Evolutionary conservation across 1,140 invertebrate species (phyloP).

Genomic region (Meloidogyne chitwoodi): DNA sequence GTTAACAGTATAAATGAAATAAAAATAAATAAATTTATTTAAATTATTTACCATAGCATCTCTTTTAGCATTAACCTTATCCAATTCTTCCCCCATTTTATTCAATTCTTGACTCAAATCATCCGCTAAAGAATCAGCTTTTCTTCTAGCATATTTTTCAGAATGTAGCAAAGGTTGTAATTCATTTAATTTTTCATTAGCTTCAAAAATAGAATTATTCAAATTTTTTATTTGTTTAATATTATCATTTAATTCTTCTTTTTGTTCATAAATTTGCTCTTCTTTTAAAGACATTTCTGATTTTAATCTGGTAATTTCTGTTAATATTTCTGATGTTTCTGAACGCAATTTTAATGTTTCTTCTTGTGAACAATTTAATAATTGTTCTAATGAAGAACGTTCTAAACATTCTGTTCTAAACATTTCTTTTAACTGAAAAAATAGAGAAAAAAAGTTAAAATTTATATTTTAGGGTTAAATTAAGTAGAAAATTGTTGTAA

Average conservation of each 20-base stretch:
- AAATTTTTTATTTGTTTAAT: constrained; percentile 6
- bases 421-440: constrained; percentile 21
- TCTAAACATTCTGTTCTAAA: constrained; percentile 14
- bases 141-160: constrained; percentile 29
- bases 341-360: constrained; percentile 13
- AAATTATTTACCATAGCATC: constrained; percentile 49
- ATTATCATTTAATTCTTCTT: constrained; percentile 17
- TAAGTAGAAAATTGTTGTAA: too few species aligned
- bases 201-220: constrained; percentile 19
- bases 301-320: constrained; percentile 13
- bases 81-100: constrained; percentile 33
- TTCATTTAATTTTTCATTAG: constrained; percentile 26
- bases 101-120: constrained; percentile 42
- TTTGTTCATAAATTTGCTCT: constrained; percentile 14
- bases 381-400: constrained; percentile 24
- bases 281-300: constrained; percentile 20
- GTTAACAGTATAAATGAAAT: too few species aligned
- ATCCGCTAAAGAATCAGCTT: constrained; percentile 38
- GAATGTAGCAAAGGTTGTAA: constrained; percentile 26
- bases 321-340: constrained; percentile 16
- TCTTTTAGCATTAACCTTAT: constrained; percentile 38
- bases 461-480: too few species aligned
- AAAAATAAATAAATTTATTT: too few species aligned
- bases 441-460: not conserved
- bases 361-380: constrained; percentile 8